phyloP scores from a whole-genome alignment of 2,797 vertebrate genomes.

The Aldrovandia affinis region DNA sequence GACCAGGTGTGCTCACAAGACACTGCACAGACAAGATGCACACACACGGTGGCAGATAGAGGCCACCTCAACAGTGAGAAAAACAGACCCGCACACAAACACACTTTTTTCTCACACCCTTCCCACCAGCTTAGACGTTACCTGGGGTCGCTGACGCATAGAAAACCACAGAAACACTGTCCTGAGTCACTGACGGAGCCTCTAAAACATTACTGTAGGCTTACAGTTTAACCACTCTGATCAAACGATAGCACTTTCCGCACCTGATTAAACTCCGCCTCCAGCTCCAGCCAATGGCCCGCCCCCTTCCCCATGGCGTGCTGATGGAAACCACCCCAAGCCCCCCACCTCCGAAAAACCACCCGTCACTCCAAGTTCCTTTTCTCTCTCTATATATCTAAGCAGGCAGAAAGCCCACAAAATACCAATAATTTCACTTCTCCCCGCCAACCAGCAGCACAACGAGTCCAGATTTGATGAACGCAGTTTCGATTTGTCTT shows the following conservation, averaged over 20 bases:
- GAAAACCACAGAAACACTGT: not conserved
- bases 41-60: not conserved
- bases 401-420: not conserved
- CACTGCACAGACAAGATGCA: not conserved
- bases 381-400: not conserved
- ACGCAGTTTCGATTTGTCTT: not conserved
- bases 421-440: not conserved
- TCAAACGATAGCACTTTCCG: too few species aligned
- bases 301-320: too few species aligned
- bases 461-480: too few species aligned
- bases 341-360: not conserved
- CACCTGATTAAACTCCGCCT: too few species aligned
- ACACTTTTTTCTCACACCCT: not conserved
- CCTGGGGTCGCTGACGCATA: not conserved
- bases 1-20: too few species aligned
- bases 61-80: constrained; percentile 7
- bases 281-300: too few species aligned
- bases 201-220: not conserved
- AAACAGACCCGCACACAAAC: constrained; percentile 15
- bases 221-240: too few species aligned
- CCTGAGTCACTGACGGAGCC: not conserved
- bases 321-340: not conserved
- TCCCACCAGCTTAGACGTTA: not conserved
- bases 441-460: not conserved
- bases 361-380: not conserved